Evolutionary conservation across 2,888 invertebrate genomes (phyloP).

Genomic region (Kryphioiulus occultus): DNA sequence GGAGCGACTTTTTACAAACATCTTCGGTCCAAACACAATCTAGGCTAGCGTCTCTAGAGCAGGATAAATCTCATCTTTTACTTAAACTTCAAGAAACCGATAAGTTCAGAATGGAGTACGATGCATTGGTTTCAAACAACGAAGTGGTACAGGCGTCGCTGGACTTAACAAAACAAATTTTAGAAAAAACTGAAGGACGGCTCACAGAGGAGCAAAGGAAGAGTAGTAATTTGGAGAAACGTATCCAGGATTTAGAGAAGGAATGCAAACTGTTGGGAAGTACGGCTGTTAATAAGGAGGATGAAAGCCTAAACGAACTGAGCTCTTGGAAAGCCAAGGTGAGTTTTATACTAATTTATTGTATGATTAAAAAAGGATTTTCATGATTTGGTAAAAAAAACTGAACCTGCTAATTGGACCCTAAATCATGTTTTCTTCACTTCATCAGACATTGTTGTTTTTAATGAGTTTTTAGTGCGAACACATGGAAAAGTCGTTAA

Average conservation of each 20-base stretch:
- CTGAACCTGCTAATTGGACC: too few species aligned
- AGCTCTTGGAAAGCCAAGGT: too few species aligned
- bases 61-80: slow-evolving; percentile 46
- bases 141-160: slow-evolving; percentile 1
- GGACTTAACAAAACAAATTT: not conserved
- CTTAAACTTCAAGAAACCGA: not conserved
- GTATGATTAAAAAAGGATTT: too few species aligned
- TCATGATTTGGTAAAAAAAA: too few species aligned
- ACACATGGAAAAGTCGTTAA: not conserved
- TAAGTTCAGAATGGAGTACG: not conserved
- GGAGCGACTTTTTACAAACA: slow-evolving; percentile 45
- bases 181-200: not conserved
- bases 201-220: not conserved
- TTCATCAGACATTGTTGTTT: not conserved
- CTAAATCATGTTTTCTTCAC: too few species aligned
- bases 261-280: too few species aligned
- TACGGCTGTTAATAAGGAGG: too few species aligned
- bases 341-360: too few species aligned
- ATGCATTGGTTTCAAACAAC: not conserved
- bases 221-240: too few species aligned
- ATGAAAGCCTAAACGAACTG: too few species aligned
- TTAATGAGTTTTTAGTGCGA: not conserved
- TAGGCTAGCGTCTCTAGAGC: slow-evolving; percentile 39
- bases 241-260: too few species aligned
- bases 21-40: slow-evolving; percentile 13